Evolutionary conservation across 1,140 invertebrate genomes (phyloP).

Genomic region (Lepidostoma basale): DNA sequence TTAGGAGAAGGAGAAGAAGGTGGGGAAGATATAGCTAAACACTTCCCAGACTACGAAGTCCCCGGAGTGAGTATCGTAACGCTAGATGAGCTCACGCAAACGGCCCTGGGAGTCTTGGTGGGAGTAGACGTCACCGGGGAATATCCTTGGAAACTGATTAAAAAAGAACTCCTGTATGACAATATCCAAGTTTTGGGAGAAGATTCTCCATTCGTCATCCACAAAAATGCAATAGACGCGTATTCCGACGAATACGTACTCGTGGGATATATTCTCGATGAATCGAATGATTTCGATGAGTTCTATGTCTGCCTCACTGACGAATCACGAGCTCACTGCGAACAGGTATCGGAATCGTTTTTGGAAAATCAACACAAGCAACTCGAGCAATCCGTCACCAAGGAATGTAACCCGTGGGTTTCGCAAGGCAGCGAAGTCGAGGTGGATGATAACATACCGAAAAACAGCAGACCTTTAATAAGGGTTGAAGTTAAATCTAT

Average conservation of each 20-base stretch:
- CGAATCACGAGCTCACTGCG: conserved; percentile 62
- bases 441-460: conserved; percentile 61
- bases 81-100: conserved; percentile 57
- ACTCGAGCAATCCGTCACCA: conserved; percentile 67
- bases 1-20: conserved; percentile 5
- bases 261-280: conserved; percentile 70
- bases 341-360: conserved; percentile 61
- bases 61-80: conserved; percentile 53
- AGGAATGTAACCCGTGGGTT: conserved; percentile 64
- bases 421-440: conserved; percentile 68
- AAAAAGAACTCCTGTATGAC: conserved; percentile 67
- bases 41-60: conserved; percentile 50
- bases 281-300: conserved; percentile 66
- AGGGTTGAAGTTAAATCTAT: conserved; percentile 69
- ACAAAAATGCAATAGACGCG: conserved; percentile 59
- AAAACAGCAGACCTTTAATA: conserved; percentile 63
- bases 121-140: conserved; percentile 70
- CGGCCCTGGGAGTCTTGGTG: conserved; percentile 58
- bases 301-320: conserved; percentile 74
- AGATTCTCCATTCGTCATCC: conserved; percentile 63
- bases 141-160: conserved; percentile 72
- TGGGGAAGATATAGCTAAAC: conserved; percentile 20
- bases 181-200: conserved; percentile 59
- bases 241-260: conserved; percentile 65
- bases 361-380: conserved; percentile 62